Evolutionary conservation across 2,113 vertebrate species (phyloP), one percentile per base, ranked within the genome.

Genomic region (Cryptotis parvus): DNA sequence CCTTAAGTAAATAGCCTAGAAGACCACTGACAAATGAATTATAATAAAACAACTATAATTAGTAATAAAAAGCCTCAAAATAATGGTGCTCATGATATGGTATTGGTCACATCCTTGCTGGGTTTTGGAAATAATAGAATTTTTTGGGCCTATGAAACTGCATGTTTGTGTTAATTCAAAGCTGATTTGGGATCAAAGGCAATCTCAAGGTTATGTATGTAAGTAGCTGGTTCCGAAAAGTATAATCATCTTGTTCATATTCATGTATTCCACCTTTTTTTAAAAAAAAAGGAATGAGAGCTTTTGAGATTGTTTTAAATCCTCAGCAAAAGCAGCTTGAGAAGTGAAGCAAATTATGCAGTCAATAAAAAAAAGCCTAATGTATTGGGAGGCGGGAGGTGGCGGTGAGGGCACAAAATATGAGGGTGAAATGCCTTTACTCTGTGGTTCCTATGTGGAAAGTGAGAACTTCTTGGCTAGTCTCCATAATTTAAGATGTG

Each of bases 91-190:
- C 93, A 91, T 52, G 94, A 95, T 93, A 96, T 92, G 96, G 93
- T 66, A 87, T 27, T 92, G 89, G 92, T 91, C 92, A 95, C 63
- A 94, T 96, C 85, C 92, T 95, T 94, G 80, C 87, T 96, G 33
- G 96, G 93, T 92, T 96, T 80, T 96, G 85, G 83, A 97, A 97
- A 95, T 84, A 95, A 97, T 72, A 95, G 90, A 96, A 94, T 87
- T 0, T 1, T 93, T 87, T n/a, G 26, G 26, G 90, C 78, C 82
- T 93, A 0, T 91, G 81, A 94, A 97, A 96, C 97, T 96, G 96
- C 97, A 95, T n/a, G n/a, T n/a, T n/a, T n/a, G 94, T 88, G 49
- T 86, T 95, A 98, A 97, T 97, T 98, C 96, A 98, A 98, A 97
- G 92, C 90, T 97, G 87, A 97, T 97, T 97, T 96, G 96, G 90